Percentiles rank a stretch among this genome's conserved stretches.
Conservation (phyloP, 1,140 invertebrate species). For the Chymomyza costata region DNA sequence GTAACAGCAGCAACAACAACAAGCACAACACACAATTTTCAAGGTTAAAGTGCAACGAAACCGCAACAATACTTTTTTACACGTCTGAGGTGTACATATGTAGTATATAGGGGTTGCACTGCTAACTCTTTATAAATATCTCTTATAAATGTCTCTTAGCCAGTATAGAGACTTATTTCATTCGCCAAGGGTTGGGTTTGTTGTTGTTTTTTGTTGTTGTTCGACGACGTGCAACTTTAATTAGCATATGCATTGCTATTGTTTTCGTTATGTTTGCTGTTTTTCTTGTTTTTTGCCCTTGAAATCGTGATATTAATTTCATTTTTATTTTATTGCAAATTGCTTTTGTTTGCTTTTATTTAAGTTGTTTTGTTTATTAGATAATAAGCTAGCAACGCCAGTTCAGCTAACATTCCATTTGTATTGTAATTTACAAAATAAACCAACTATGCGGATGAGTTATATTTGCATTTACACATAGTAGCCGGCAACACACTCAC, state of each 20-base stretch:
- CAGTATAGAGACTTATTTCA: too few relatives aligned
- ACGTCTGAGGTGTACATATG: slow-evolving; percentile 8
- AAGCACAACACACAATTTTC: slow-evolving; percentile 47
- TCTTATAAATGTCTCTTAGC: too few relatives aligned
- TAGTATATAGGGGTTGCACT: background rate
- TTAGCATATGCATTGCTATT: slow-evolving; percentile 21
- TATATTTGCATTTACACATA: slow-evolving; percentile 14
- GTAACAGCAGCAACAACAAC: slow-evolving; percentile 4
- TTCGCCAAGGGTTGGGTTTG: slow-evolving; percentile 5
- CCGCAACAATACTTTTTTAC: slow-evolving; percentile 51
- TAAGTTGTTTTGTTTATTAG: slow-evolving; percentile 41
- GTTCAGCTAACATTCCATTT: background rate
- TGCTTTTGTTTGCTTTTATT: slow-evolving; percentile 1
- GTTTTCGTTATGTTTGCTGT: background rate
- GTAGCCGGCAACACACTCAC: background rate
- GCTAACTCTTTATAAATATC: background rate
- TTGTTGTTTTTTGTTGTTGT: too few relatives aligned
- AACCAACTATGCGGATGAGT: slow-evolving; percentile 27
- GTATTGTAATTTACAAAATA: slow-evolving; percentile 1
- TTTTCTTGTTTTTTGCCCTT: slow-evolving; percentile 42
- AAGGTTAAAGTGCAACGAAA: slow-evolving; percentile 75
- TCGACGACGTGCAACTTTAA: slow-evolving; percentile 7
- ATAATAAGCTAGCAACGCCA: slow-evolving; percentile 34
- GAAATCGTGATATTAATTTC: slow-evolving; percentile 51
- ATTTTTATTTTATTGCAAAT: slow-evolving; percentile 1